Evolutionary conservation across 2,113 vertebrate genomes (phyloP), one percentile per base, ranked within the genome.

Genomic region (Scomber japonicus): DNA sequence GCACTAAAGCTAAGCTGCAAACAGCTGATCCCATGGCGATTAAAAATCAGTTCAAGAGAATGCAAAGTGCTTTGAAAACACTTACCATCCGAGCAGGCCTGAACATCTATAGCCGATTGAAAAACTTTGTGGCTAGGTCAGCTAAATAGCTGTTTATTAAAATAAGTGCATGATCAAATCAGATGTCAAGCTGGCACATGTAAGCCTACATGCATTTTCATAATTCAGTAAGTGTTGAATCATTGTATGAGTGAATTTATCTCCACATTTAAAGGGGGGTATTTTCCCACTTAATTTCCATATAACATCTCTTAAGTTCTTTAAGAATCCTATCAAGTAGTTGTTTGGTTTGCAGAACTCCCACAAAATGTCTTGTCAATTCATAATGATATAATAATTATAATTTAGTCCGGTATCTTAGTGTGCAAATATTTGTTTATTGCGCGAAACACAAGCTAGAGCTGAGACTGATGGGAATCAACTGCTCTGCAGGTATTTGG

Each of bases 201-300:
- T 27, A 27, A 66, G 45, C 50, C 2, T 0, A 63, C 35, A 17
- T 44, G 51, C 19, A 56, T 61, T 35, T 64, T 79, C 12, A 64
- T 78, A 56, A 49, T 57, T 70, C 30, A 64, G 30, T 51, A 19
- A 74, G 64, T 44, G 24, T 60, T 75, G 48, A 81, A 78, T 81
- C 76, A 17, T 17, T 4, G 27, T 9, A 9, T 40, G 11, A 46
- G 55, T 51, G 62, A 60, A 73, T 80, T 66, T 45, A 70, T 59
- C 17, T 62, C 64, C 21, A 17, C 35, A 16, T 68, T 81, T 86
- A 21, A 65, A 78, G 69, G 57, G 0, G 80, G 69, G 65, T 13
- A 72, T 66, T 59, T 13, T 49, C 15, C 40, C 9, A n/a, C 30
- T 27, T 30, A 31, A 40, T 9, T 40, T 40, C 0, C 7, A 7